phyloP scores from a whole-genome alignment of 2,113 vertebrate species.

The Litocranius walleri region DNA sequence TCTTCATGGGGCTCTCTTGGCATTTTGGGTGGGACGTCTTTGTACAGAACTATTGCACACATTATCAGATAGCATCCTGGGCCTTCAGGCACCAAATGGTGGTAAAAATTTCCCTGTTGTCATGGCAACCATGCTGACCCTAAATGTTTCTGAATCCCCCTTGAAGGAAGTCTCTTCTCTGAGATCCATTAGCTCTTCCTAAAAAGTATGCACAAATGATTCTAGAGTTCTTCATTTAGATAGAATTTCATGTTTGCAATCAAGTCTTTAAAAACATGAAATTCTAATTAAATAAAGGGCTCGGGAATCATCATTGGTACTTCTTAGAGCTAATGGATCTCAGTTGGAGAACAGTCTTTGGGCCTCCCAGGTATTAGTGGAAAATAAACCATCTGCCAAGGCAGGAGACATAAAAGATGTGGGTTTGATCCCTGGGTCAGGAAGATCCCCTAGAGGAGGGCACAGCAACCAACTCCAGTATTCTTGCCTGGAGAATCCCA shows the following conservation, averaged over 20 bases:
- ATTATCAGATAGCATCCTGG: neutral
- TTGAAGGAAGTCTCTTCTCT: neutral
- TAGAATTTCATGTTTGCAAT: neutral
- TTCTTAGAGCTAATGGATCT: neutral
- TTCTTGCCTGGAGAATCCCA: neutral
- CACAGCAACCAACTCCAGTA: neutral
- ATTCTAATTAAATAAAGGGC: neutral
- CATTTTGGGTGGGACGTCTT: neutral
- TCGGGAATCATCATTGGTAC: neutral
- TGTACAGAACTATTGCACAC: neutral
- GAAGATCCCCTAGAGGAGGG: neutral
- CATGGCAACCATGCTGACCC: neutral
- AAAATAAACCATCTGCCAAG: neutral
- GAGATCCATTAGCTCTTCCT: neutral
- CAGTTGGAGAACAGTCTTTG: neutral
- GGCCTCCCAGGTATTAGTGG: neutral
- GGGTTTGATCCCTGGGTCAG: neutral
- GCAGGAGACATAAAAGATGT: neutral
- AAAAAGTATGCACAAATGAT: neutral
- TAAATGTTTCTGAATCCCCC: neutral
- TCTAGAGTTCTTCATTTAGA: neutral
- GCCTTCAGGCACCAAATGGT: neutral
- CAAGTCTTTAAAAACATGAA: neutral
- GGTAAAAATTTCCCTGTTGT: neutral
- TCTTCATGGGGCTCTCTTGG: neutral